Base-by-base conservation (phyloP, 2,797 vertebrate genomes). In the Simalia tracyae region DNA sequence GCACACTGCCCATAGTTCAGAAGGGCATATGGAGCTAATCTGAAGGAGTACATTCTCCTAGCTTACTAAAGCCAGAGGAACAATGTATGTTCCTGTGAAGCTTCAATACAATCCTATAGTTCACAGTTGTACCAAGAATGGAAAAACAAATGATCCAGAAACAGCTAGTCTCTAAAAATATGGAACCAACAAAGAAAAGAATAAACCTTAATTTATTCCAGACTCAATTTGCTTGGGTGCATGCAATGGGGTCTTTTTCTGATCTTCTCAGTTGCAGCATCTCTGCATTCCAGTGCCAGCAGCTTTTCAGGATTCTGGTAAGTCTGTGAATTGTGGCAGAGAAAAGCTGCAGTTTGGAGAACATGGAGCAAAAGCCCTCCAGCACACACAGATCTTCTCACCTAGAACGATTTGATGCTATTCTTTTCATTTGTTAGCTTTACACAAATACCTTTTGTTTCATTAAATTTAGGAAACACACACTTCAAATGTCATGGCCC, bases 91-190 rank as follows among this genome's bases (percentile, higher is more conserved):
- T 31, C 6, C 31, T 86, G 28, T 76, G 63, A 50, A 89, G 57
- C 26, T 19, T 36, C 50, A 1, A 1, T 60, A 22, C 5, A 57
- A 57, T 42, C n/a, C 84, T 56, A 19, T 56, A 8, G n/a, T n/a
- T 64, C 94, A 76, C 81, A 72, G 92, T 84, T 14, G 15, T 0
- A 1, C 42, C 94, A 95, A 93, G 5, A 89, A 26, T 91, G 59
- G 28, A 94, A 86, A 92, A 92, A 91, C 31, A 0, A 84, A 84
- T 85, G 57, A 89, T 66, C 84, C 90, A 91, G 92, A 92, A 22
- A 31, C 1, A 92, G 61, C 46, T 92, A n/a, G 26, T 93, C 88
- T 87, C 6, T 59, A 59, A 85, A 76, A 81, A 81, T 7, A 54
- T 81, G 9, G 8, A 81, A 9, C 19, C 76, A 46, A 81, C 76